Conservation (phyloP, 2,888 invertebrate genomes). For the Agrochola macilenta region DNA sequence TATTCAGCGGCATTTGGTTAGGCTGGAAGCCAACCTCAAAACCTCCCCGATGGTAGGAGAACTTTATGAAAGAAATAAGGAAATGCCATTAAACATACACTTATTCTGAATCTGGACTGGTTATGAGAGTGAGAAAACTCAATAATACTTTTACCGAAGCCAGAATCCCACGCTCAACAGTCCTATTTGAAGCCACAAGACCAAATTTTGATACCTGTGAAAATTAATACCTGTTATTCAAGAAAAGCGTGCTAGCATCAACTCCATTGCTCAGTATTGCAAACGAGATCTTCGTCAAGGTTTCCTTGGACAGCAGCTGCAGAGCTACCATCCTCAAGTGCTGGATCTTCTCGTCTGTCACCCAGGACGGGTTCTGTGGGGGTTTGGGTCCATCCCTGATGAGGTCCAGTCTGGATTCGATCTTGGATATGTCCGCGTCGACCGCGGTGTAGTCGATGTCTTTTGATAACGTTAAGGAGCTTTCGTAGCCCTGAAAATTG, state of each 20-base stretch:
- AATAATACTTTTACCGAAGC: neutral
- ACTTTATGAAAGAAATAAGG: neutral
- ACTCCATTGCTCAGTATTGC: constrained; percentile 81
- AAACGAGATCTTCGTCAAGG: constrained; percentile 81
- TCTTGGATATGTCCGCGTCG: constrained; percentile 71
- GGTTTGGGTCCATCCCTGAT: constrained; percentile 75
- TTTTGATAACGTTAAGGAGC: constrained; percentile 73
- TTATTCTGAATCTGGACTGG: neutral
- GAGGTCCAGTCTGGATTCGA: constrained; percentile 72
- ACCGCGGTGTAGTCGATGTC: constrained; percentile 78
- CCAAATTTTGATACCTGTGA: constrained; percentile 70
- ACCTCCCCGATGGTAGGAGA: neutral
- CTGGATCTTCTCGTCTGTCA: constrained; percentile 78
- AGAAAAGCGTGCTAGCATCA: constrained; percentile 84
- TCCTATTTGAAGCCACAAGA: neutral
- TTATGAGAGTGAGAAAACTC: neutral
- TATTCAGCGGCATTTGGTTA: neutral
- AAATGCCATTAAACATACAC: neutral
- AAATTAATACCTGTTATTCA: constrained; percentile 79
- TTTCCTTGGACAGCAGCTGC: constrained; percentile 78
- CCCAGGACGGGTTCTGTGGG: constrained; percentile 80
- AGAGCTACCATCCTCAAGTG: constrained; percentile 71
- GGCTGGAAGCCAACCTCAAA: neutral
- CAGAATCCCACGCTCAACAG: neutral
- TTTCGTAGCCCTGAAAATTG: constrained; percentile 79